phyloP scores from a whole-genome alignment of 2,888 invertebrate species.

The Arenicola marina region DNA sequence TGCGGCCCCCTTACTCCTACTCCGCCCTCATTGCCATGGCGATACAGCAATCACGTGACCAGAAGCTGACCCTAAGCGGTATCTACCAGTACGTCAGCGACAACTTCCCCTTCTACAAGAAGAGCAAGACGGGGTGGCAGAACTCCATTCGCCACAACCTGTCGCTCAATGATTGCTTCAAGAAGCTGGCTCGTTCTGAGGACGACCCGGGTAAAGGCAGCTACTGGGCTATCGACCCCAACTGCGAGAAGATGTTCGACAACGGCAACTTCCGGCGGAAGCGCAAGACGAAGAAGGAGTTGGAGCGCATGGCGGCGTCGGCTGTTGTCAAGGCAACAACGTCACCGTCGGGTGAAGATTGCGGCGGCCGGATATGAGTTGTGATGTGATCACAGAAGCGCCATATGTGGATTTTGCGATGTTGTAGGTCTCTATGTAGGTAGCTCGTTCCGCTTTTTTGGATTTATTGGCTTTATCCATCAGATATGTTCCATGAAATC shows the following conservation, averaged over 20 bases:
- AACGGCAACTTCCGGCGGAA: constrained; percentile 33
- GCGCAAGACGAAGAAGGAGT: constrained; percentile 16
- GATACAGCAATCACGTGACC: constrained; percentile 30
- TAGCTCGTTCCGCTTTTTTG: too few relatives aligned
- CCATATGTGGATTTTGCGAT: too few relatives aligned
- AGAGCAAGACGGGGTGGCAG: constrained; percentile 39
- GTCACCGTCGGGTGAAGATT: too few relatives aligned
- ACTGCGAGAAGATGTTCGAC: constrained; percentile 35
- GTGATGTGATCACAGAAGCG: too few relatives aligned
- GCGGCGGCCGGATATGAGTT: too few relatives aligned
- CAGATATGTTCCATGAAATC: too few relatives aligned
- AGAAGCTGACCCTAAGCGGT: constrained; percentile 34
- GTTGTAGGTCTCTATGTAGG: too few relatives aligned
- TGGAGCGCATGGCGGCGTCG: not conserved
- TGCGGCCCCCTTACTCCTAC: constrained; percentile 40
- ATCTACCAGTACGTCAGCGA: constrained; percentile 33
- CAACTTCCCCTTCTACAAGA: constrained; percentile 37
- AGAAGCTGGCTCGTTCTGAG: constrained; percentile 24
- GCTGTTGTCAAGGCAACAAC: too few relatives aligned
- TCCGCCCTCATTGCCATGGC: constrained; percentile 41
- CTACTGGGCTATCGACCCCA: constrained; percentile 34
- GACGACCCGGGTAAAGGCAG: constrained; percentile 29
- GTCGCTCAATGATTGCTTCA: constrained; percentile 39
- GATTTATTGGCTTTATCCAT: too few relatives aligned
- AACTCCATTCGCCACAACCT: constrained; percentile 41